These are phyloP conservation scores for Peromyscus maniculatus DNA, from an alignment of 2,113 vertebrate genomes.

Conservation along the genomic window DNA sequence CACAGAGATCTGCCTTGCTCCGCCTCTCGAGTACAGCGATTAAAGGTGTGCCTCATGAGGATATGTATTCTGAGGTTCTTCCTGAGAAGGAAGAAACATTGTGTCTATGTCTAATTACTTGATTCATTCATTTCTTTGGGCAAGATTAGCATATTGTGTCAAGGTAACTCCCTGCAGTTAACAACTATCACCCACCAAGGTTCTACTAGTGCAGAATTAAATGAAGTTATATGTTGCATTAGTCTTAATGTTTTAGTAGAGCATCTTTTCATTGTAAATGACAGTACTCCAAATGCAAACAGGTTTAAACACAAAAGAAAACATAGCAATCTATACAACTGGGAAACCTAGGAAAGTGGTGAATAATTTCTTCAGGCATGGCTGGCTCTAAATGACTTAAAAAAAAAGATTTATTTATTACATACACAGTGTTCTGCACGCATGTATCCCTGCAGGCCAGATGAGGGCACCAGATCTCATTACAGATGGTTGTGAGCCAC, in stretches of 20 bases:
- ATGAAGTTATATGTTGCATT: slow-evolving; percentile 39
- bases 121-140: neutral
- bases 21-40: too few relatives aligned
- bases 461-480: too few relatives aligned
- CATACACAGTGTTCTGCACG: too few relatives aligned
- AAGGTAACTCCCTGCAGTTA: neutral
- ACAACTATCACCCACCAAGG: neutral
- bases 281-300: slow-evolving; percentile 30
- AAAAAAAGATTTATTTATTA: too few relatives aligned
- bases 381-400: neutral
- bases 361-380: neutral
- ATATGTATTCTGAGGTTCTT: slow-evolving; percentile 32
- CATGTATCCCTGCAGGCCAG: too few relatives aligned
- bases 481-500: too few relatives aligned
- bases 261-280: slow-evolving; percentile 52
- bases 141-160: neutral
- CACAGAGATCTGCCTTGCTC: too few relatives aligned
- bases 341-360: neutral
- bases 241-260: neutral
- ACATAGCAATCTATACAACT: neutral
- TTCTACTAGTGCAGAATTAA: slow-evolving; percentile 53
- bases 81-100: slow-evolving; percentile 25
- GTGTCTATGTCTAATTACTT: neutral
- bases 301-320: slow-evolving; percentile 41
- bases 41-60: neutral